A percentile compares a stretch with the other conserved stretches of the same genome.
These are phyloP conservation scores for Nanger granti DNA, from an alignment of 2,113 vertebrate species.

Conservation along the genomic window DNA sequence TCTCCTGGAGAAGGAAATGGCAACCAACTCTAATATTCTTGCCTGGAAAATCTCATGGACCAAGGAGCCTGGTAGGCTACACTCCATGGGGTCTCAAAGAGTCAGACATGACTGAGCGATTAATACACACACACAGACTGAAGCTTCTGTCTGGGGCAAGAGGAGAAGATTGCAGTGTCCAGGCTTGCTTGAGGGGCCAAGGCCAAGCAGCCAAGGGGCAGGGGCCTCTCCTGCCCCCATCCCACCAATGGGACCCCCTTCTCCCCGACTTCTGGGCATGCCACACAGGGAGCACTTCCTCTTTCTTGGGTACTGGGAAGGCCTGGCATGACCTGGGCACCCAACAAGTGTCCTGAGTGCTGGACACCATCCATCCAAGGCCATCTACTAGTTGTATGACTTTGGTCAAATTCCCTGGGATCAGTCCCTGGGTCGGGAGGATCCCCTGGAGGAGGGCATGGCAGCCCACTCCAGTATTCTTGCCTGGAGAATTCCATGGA, in stretches of 20 bases:
- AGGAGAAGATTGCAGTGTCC: too few species aligned
- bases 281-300: background rate
- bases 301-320: too few species aligned
- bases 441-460: background rate
- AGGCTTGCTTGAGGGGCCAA: background rate
- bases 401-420: background rate
- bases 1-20: background rate
- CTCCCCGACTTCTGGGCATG: rapidly evolving
- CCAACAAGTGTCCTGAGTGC: background rate
- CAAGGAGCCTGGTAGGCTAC: background rate
- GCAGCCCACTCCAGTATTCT: background rate
- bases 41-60: background rate
- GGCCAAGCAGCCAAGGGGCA: background rate
- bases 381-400: too few species aligned
- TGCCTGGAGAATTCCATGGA: background rate
- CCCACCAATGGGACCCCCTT: background rate
- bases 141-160: background rate
- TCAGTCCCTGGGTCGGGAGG: background rate
- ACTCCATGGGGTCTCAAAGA: background rate
- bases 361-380: too few species aligned
- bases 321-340: background rate
- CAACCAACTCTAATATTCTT: background rate
- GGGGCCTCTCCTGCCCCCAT: too few species aligned
- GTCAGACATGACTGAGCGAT: background rate
- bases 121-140: background rate